Evolutionary conservation across 2,888 invertebrate species (phyloP).

Genomic region (Drosophila anomelani): DNA sequence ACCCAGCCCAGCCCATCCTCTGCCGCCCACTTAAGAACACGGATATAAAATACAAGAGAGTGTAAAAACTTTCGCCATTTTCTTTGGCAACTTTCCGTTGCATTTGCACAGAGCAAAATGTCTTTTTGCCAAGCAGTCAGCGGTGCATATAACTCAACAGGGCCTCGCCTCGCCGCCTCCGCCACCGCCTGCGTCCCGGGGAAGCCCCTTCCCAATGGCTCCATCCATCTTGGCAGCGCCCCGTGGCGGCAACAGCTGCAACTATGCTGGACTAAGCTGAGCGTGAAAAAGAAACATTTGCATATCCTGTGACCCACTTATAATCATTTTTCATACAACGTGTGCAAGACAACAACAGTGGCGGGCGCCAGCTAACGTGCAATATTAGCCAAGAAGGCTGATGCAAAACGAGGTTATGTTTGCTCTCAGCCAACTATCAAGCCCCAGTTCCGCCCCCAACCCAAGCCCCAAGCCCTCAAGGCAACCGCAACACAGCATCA

Average conservation of each 20-base stretch:
- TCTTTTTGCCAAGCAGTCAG: conserved; percentile 66
- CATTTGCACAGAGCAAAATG: conserved; percentile 68
- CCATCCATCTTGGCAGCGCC: conserved; percentile 46
- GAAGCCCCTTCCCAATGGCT: conserved; percentile 14
- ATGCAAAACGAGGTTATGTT: conserved; percentile 77
- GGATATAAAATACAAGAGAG: conserved; percentile 67
- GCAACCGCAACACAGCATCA: conserved; percentile 50
- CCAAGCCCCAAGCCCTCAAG: conserved; percentile 3
- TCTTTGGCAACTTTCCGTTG: conserved; percentile 75
- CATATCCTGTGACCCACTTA: conserved; percentile 82
- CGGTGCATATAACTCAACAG: conserved; percentile 65
- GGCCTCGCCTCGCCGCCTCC: conserved; percentile 25
- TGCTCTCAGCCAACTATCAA: conserved; percentile 40
- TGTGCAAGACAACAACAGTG: conserved; percentile 49
- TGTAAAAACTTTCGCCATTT: conserved; percentile 76
- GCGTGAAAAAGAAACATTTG: conserved; percentile 79
- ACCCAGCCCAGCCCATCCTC: neutral
- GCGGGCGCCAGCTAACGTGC: conserved; percentile 54
- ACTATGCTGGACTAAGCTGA: conserved; percentile 68
- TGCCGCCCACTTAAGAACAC: conserved; percentile 46
- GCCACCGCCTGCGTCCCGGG: neutral
- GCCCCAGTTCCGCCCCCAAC: neutral
- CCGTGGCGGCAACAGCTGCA: conserved; percentile 57
- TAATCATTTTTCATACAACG: conserved; percentile 79
- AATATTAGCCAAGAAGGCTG: conserved; percentile 46